Conservation (phyloP, 2,888 invertebrate species). For the Agrotis ipsilon region DNA sequence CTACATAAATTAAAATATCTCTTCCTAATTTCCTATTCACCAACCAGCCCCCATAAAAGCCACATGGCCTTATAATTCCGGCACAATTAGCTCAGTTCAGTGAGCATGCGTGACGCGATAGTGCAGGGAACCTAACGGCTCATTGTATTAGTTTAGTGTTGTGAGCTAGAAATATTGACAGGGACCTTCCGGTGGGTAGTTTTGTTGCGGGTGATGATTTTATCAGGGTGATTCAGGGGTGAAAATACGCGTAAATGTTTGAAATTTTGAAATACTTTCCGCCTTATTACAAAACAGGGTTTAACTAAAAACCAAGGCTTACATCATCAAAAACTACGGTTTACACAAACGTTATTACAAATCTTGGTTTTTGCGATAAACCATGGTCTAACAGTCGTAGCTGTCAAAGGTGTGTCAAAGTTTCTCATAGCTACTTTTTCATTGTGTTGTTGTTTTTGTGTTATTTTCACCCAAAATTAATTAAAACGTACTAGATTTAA, state of each 20-base stretch:
- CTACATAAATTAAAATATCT: not conserved
- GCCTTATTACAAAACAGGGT: too few relatives aligned
- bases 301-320: too few relatives aligned
- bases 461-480: too few relatives aligned
- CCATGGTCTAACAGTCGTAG: too few relatives aligned
- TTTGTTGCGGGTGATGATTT: constrained; percentile 23
- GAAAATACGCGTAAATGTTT: not conserved
- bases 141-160: constrained; percentile 49
- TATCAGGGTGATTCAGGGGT: not conserved
- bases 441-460: too few relatives aligned
- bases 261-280: too few relatives aligned
- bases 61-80: constrained; percentile 37
- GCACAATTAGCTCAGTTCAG: constrained; percentile 44
- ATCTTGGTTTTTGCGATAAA: too few relatives aligned
- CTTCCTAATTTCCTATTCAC: constrained; percentile 22
- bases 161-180: constrained; percentile 36
- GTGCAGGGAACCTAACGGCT: constrained; percentile 42
- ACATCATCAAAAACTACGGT: too few relatives aligned
- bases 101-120: constrained; percentile 48
- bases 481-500: too few relatives aligned
- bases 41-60: constrained; percentile 40
- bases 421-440: too few relatives aligned
- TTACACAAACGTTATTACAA: too few relatives aligned
- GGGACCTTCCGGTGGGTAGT: constrained; percentile 36
- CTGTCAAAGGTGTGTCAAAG: too few relatives aligned